Evolutionary conservation across 2,888 invertebrate species (phyloP).

Genomic region (Eurytoma adleriae): DNA sequence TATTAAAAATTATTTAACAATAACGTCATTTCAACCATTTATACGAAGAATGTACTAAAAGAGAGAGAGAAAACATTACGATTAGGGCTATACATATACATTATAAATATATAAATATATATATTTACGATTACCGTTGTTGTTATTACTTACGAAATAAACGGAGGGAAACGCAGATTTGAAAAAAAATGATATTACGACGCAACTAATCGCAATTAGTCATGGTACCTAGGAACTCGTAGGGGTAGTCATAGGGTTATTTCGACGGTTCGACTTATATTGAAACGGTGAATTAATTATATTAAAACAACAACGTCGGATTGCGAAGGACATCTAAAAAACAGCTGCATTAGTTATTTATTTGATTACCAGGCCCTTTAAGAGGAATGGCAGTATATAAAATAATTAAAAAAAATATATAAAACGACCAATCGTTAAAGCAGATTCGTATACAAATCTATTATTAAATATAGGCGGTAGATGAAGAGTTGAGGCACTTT

Average conservation of each 20-base stretch:
- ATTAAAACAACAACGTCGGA: slow-evolving; percentile 3
- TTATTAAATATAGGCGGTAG: slow-evolving; percentile 58
- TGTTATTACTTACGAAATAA: slow-evolving; percentile 59
- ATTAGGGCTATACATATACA: slow-evolving; percentile 56
- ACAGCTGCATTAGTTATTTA: slow-evolving; percentile 66
- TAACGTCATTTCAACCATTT: slow-evolving; percentile 60
- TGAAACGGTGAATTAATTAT: slow-evolving; percentile 28
- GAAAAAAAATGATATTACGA: slow-evolving; percentile 39
- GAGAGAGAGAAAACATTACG: slow-evolving; percentile 53
- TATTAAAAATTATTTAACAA: slow-evolving; percentile 48
- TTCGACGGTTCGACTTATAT: slow-evolving; percentile 41
- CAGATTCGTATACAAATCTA: slow-evolving; percentile 61
- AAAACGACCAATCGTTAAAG: slow-evolving; percentile 72
- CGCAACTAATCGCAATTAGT: slow-evolving; percentile 44
- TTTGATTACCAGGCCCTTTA: slow-evolving; percentile 9
- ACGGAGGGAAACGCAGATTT: slow-evolving; percentile 6
- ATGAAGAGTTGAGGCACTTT: slow-evolving; percentile 61
- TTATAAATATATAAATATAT: slow-evolving; percentile 59
- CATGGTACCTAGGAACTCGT: slow-evolving; percentile 23
- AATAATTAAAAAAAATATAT: slow-evolving; percentile 25
- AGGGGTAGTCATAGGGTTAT: slow-evolving; percentile 40
- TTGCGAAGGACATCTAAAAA: slow-evolving; percentile 2
- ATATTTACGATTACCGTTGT: slow-evolving; percentile 63
- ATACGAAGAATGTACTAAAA: slow-evolving; percentile 47
- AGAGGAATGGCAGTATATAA: slow-evolving; percentile 53